Percentiles rank a stretch among this genome's conserved stretches.
phyloP scores from a whole-genome alignment of 2,888 invertebrate species.

The Hirudinaria manillensis region DNA sequence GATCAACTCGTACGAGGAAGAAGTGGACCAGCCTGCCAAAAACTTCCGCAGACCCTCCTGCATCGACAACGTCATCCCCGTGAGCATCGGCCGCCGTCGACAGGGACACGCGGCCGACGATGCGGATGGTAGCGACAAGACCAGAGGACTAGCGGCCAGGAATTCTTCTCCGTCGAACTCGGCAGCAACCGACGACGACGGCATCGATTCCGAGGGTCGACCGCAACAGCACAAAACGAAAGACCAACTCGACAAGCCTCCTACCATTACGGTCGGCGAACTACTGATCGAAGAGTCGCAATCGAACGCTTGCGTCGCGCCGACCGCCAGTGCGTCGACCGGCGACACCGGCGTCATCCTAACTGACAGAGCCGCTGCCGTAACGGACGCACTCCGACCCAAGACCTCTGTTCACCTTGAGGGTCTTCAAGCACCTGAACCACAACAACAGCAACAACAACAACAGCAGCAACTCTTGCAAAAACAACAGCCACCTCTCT shows the following conservation, averaged over 20 bases:
- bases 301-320: neutral
- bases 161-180: neutral
- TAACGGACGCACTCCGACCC: neutral
- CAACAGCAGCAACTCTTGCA: neutral
- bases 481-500: neutral
- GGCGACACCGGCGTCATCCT: neutral
- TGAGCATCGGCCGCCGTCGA: constrained; percentile 32
- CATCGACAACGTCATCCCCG: constrained; percentile 38
- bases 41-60: constrained; percentile 42
- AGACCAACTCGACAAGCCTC: neutral
- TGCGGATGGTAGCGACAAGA: neutral
- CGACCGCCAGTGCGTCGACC: neutral
- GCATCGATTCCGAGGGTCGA: neutral
- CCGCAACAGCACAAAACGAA: neutral
- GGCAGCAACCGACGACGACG: neutral
- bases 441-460: neutral
- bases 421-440: neutral
- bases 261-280: neutral
- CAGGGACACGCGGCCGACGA: neutral
- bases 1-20: constrained; percentile 28
- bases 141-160: neutral
- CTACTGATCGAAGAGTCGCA: neutral
- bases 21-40: neutral
- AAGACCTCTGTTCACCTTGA: neutral
- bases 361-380: neutral